A percentile compares a stretch with the other conserved stretches of the same genome.
phyloP scores from a whole-genome alignment of 2,113 vertebrate genomes.

The Polypterus senegalus region DNA sequence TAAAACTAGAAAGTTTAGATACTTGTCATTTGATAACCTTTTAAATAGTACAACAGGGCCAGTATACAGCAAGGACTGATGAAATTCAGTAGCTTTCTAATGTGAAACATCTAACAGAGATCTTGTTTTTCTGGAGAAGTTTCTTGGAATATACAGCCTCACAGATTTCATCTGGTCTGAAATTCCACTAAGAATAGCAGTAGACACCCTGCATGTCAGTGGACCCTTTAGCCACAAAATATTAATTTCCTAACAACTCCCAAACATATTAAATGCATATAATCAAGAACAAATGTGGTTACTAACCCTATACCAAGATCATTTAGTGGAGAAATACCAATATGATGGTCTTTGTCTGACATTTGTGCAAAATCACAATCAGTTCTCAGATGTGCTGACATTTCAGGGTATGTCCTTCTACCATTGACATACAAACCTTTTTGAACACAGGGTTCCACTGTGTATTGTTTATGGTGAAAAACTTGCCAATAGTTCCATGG shows the following conservation, averaged over 20 bases:
- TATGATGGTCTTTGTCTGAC: slow-evolving; percentile 12
- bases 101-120: slow-evolving; percentile 2
- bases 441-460: slow-evolving; percentile 8
- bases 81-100: slow-evolving; percentile 5
- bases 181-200: slow-evolving; percentile 1
- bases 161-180: neutral
- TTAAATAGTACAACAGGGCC: slow-evolving; percentile 12
- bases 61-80: slow-evolving; percentile 9
- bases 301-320: neutral
- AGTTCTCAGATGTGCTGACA: slow-evolving; percentile 7
- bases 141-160: neutral
- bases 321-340: neutral
- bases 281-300: slow-evolving; percentile 4
- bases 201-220: slow-evolving; percentile 1
- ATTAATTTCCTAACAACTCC: slow-evolving; percentile 6
- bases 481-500: too few species aligned
- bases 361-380: slow-evolving; percentile 6
- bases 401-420: slow-evolving; percentile 7
- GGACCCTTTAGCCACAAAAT: slow-evolving; percentile 3
- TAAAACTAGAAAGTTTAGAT: slow-evolving; percentile 18
- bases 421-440: slow-evolving; percentile 6
- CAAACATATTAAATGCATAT: neutral
- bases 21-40: slow-evolving; percentile 9
- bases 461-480: too few species aligned
- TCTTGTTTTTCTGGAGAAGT: slow-evolving; percentile 5